Conservation (phyloP, 2,888 invertebrate species). For the Metopia argyrocephala region DNA sequence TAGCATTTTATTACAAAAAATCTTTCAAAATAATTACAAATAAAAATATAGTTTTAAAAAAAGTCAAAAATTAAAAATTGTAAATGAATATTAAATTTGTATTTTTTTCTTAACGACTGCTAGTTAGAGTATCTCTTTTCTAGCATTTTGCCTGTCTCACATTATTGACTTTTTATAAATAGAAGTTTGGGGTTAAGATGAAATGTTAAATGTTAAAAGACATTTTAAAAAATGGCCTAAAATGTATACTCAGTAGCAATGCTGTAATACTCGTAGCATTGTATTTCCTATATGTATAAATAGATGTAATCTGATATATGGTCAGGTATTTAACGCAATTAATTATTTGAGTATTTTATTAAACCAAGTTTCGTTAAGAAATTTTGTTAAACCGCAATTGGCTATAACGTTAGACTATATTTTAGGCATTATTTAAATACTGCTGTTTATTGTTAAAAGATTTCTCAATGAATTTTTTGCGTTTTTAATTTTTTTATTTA, state of each 20-base stretch:
- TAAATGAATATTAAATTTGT: constrained; percentile 6
- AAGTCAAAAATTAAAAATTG: background rate
- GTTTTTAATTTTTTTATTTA: background rate
- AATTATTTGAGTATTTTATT: constrained; percentile 48
- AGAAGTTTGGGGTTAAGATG: background rate
- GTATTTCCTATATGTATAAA: no score
- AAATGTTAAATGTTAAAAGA: background rate
- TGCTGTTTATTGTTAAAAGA: background rate
- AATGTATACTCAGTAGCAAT: background rate
- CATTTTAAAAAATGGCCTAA: background rate
- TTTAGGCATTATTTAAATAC: background rate
- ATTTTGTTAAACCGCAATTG: background rate
- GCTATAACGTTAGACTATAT: background rate
- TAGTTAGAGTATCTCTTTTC: no score
- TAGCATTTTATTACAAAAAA: constrained; percentile 11
- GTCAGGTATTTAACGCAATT: no score
- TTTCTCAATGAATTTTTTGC: constrained; percentile 57
- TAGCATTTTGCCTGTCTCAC: background rate
- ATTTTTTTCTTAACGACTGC: constrained; percentile 3
- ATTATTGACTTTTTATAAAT: background rate
- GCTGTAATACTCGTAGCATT: no score
- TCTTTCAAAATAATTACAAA: background rate
- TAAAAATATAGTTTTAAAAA: background rate
- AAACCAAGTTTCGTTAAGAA: constrained; percentile 45
- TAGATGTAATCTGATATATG: no score